Evolutionary conservation across 2,113 vertebrate species (phyloP).

Genomic region (Lagopus muta): DNA sequence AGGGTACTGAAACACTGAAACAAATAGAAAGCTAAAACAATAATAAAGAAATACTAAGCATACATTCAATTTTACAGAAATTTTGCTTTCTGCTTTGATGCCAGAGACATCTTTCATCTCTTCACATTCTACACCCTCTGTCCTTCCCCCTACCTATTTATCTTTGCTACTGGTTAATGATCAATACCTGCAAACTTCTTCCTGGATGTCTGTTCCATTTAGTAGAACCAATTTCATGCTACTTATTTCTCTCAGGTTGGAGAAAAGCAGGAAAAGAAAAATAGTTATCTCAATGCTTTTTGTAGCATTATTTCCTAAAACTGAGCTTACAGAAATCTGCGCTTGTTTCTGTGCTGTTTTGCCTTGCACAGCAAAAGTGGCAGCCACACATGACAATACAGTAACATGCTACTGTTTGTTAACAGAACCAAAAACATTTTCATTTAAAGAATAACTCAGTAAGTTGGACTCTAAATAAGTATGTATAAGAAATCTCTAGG

Average conservation of each 20-base stretch:
- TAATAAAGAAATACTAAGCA: conserved; percentile 36
- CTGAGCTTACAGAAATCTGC: background rate
- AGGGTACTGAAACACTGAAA: conserved; percentile 68
- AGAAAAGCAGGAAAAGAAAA: background rate
- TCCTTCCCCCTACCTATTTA: conserved; percentile 30
- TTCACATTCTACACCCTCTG: background rate
- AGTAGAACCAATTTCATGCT: background rate
- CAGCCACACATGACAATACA: background rate
- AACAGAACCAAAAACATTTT: conserved; percentile 46
- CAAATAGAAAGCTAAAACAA: conserved; percentile 67
- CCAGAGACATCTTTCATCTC: background rate
- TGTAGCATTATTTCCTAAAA: background rate
- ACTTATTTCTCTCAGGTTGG: background rate
- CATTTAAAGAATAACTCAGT: conserved; percentile 62
- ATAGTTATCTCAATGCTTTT: background rate
- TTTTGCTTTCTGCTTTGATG: conserved; percentile 52
- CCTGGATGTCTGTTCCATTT: background rate
- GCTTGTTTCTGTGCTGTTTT: conserved; percentile 10
- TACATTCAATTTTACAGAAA: conserved; percentile 17
- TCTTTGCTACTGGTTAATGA: conserved; percentile 12
- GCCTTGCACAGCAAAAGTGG: conserved; percentile 1
- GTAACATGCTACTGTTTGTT: conserved; percentile 33
- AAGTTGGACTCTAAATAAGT: conserved; percentile 60
- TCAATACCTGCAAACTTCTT: background rate
- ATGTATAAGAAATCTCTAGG: conserved; percentile 60